Conservation (phyloP, 2,888 invertebrate genomes). For the Erebia epiphron region DNA sequence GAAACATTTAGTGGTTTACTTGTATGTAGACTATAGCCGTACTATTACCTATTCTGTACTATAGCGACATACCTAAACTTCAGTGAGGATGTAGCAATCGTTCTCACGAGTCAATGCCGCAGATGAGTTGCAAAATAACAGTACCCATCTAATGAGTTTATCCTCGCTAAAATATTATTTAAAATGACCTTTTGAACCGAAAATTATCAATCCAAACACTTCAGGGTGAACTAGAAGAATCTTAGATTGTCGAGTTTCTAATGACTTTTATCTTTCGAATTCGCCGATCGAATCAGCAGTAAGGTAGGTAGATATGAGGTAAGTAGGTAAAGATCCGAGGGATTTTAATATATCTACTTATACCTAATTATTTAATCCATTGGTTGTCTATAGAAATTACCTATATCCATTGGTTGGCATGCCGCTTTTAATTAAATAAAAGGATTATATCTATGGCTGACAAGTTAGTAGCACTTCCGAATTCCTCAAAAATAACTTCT, state of each 20-base stretch:
- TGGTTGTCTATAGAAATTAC: no score
- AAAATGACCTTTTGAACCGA: constrained; percentile 12
- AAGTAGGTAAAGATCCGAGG: no score
- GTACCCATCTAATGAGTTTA: constrained; percentile 19
- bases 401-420: no score
- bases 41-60: no score
- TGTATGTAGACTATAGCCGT: neutral
- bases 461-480: no score
- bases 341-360: no score
- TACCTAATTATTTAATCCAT: no score
- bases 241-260: neutral
- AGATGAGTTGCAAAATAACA: constrained; percentile 26
- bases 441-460: no score
- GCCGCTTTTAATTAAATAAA: no score
- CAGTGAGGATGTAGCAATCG: constrained; percentile 14
- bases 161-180: constrained; percentile 18
- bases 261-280: neutral
- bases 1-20: constrained; percentile 47
- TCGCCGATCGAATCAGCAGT: no score
- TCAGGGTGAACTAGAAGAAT: neutral
- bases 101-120: constrained; percentile 22
- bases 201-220: constrained; percentile 7
- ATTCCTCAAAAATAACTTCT: no score
- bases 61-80: neutral
- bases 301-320: no score